Conservation (phyloP, 2,797 vertebrate species). For the Lithobates pipiens region DNA sequence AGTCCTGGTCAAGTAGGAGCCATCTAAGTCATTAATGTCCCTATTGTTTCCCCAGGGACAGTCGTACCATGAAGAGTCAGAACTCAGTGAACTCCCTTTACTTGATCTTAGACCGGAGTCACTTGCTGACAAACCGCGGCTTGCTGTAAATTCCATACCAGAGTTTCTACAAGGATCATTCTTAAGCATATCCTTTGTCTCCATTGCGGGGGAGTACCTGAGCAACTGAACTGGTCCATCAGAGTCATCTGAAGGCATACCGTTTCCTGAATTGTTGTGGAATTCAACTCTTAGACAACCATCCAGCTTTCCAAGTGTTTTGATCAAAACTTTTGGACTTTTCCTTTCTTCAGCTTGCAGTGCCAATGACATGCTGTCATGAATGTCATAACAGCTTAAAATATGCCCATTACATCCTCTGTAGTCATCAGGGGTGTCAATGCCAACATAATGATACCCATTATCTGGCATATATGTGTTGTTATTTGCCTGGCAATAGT, state of each 20-base stretch:
- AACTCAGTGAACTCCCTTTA: constrained; percentile 93
- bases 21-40: constrained; percentile 83
- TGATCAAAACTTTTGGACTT: constrained; percentile 92
- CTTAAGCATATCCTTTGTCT: constrained; percentile 74
- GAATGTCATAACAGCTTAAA: constrained; percentile 76
- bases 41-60: constrained; percentile 87
- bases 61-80: constrained; percentile 94
- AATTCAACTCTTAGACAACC: constrained; percentile 91
- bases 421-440: constrained; percentile 68
- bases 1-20: constrained; percentile 73
- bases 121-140: constrained; percentile 71
- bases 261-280: constrained; percentile 78
- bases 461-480: constrained; percentile 75
- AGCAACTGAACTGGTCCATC: constrained; percentile 90
- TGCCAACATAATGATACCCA: constrained; percentile 74
- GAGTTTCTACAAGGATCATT: constrained; percentile 73
- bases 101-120: constrained; percentile 86
- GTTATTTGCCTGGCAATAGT: constrained; percentile 70
- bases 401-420: constrained; percentile 77
- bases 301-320: constrained; percentile 85
- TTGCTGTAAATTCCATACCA: constrained; percentile 70
- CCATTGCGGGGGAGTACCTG: constrained; percentile 87
- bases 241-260: constrained; percentile 75
- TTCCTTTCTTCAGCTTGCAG: constrained; percentile 78
- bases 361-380: constrained; percentile 68